phyloP scores from a whole-genome alignment of 2,888 invertebrate genomes.

The Oscheius myriophilus region DNA sequence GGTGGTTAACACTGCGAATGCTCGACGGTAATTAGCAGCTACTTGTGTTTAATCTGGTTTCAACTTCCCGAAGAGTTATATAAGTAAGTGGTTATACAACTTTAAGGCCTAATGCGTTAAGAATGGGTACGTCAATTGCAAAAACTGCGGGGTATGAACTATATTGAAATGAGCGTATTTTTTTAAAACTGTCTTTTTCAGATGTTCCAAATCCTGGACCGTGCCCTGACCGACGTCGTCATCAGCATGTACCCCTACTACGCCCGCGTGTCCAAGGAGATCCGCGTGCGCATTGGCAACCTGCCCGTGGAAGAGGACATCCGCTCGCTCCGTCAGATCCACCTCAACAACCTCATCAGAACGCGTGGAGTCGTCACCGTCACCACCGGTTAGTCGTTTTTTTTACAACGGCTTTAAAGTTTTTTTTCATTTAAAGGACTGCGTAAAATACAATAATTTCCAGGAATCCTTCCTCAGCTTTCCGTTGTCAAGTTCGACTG shows the following conservation, averaged over 20 bases:
- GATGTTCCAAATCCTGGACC: conserved; percentile 65
- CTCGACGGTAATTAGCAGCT: no score
- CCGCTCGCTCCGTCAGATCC: conserved; percentile 82
- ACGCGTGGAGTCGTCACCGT: conserved; percentile 94
- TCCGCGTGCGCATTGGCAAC: conserved; percentile 84
- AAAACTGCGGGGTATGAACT: no score
- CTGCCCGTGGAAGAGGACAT: conserved; percentile 94
- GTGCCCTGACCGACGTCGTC: conserved; percentile 80
- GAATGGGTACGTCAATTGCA: no score
- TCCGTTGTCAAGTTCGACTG: conserved; percentile 97
- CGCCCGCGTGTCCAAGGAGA: conserved; percentile 89
- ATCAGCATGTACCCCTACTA: conserved; percentile 94
- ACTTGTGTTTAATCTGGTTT: no score
- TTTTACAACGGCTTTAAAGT: background rate
- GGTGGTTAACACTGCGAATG: no score
- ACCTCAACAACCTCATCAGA: conserved; percentile 90
- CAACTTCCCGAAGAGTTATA: no score
- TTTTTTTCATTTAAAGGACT: background rate
- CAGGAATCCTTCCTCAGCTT: conserved; percentile 88
- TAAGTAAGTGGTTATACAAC: no score
- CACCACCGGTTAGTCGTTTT: conserved; percentile 78
- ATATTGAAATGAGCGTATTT: background rate
- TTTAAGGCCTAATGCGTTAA: no score
- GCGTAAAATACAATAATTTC: background rate
- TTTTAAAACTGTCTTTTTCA: conserved; percentile 33